These are phyloP conservation scores for Dipus sagitta DNA, from an alignment of 2,797 vertebrate species.

Conservation along the genomic window DNA sequence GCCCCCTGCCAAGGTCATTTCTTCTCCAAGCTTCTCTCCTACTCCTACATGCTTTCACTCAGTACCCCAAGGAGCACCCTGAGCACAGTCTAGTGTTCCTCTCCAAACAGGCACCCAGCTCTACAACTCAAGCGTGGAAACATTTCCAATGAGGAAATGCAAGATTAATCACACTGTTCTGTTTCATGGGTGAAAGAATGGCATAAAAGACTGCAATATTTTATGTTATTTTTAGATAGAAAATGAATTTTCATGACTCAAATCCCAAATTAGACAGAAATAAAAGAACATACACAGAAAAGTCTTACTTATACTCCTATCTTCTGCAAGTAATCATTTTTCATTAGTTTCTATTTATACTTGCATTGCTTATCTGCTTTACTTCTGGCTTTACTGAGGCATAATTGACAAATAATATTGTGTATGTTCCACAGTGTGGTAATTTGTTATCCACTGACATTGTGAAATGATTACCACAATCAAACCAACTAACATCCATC, in stretches of 20 bases:
- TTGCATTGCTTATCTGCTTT: neutral
- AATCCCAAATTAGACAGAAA: neutral
- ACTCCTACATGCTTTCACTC: neutral
- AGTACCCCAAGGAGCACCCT: neutral
- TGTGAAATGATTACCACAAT: neutral
- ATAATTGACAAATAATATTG: neutral
- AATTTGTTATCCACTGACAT: no score
- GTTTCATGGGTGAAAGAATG: neutral
- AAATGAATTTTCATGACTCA: neutral
- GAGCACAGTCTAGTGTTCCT: neutral
- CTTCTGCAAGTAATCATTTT: neutral
- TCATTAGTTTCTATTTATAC: neutral
- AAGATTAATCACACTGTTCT: neutral
- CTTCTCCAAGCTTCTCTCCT: fast-evolving
- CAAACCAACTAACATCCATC: neutral
- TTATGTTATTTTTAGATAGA: neutral
- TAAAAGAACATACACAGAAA: neutral
- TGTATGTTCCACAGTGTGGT: neutral
- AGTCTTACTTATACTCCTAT: neutral
- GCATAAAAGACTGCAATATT: neutral
- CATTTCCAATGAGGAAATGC: neutral
- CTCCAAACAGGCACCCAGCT: neutral
- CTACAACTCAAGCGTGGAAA: neutral
- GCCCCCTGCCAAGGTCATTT: neutral
- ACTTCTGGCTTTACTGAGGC: neutral